Base-by-base conservation (phyloP, 2,888 invertebrate genomes). In the Metellina segmentata region DNA sequence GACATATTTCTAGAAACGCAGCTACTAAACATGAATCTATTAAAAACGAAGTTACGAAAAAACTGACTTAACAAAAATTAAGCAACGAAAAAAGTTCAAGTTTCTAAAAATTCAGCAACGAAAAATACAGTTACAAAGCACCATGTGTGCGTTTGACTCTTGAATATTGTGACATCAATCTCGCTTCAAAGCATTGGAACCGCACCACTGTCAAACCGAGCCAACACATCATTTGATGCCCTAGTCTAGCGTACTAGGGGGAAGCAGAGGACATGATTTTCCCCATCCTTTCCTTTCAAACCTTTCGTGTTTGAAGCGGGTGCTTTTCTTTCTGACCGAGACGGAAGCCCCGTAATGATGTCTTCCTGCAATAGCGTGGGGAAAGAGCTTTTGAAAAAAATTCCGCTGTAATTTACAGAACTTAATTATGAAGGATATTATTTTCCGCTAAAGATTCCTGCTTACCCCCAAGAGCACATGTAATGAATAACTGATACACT, bases 391-490 rank as follows among this genome's bases (percentile, higher is more conserved):
- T 70, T 72, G 51, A 72, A 83, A 34, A 74, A 34, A 34, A 75
- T 75, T 19, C 53, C 48, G 48, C 74, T 75, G 74, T 75, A 85
- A 74, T 53, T 85, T 75, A 75, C 61, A 74, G 74, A 75, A 85
- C 85, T 85, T 75, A 85, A 85, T 85, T 85, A 75, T 85, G 34
- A 75, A 75, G 85, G 75, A 85, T 85, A 85, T 85, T 75, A 85
- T 85, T 85, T 85, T 52, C 52, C 61, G 75, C 34, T 85, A 52
- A 85, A 69, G 75, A 85, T 61, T 75, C 74, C 61, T 34, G 61
- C 16, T 61, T 11, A 34, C 34, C 34, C 34, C 13, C 11, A 9
- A 9, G 53, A 48, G 48, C 51, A n/a, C 74, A 75, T 85, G 85
- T 34, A 34, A n/a, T 53, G 85, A 85, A 85, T 85, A 61, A 19